A percentile compares a stretch with the other conserved stretches of the same genome.
Evolutionary conservation across 2,113 vertebrate genomes (phyloP).

Genomic region (Pandion haliaetus): DNA sequence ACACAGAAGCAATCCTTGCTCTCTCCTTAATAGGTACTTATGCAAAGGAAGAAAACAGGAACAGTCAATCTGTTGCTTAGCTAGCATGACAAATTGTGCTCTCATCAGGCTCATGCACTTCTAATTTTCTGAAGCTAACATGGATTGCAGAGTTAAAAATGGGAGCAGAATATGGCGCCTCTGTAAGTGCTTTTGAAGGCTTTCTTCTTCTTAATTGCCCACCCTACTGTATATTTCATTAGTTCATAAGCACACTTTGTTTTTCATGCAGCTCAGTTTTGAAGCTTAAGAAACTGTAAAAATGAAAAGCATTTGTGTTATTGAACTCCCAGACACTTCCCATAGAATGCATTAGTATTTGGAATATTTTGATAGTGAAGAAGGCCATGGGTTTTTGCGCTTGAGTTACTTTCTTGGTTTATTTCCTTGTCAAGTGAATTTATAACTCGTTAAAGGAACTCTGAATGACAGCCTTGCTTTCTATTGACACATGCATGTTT

Average conservation of each 20-base stretch:
- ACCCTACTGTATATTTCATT: background rate
- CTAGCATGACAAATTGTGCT: background rate
- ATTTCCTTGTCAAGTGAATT: background rate
- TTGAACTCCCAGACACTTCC: background rate
- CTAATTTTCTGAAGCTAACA: background rate
- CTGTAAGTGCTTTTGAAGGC: background rate
- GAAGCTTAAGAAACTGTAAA: background rate
- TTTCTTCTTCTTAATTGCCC: background rate
- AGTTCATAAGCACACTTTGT: background rate
- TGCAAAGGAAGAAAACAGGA: background rate
- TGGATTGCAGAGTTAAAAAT: background rate
- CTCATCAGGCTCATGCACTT: background rate
- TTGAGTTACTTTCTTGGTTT: background rate
- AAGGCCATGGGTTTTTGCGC: background rate
- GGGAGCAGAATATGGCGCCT: background rate
- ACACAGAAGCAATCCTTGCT: background rate
- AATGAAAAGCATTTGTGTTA: background rate
- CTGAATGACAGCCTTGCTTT: background rate
- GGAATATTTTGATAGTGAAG: background rate
- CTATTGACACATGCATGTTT: background rate
- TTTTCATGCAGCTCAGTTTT: background rate
- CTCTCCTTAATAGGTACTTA: background rate
- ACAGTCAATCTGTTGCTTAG: constrained; percentile 1
- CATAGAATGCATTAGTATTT: background rate
- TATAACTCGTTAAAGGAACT: background rate